Evolutionary conservation across 2,888 invertebrate genomes (phyloP), one percentile per base, ranked within the genome.

Genomic region (Thymelicus sylvestris): DNA sequence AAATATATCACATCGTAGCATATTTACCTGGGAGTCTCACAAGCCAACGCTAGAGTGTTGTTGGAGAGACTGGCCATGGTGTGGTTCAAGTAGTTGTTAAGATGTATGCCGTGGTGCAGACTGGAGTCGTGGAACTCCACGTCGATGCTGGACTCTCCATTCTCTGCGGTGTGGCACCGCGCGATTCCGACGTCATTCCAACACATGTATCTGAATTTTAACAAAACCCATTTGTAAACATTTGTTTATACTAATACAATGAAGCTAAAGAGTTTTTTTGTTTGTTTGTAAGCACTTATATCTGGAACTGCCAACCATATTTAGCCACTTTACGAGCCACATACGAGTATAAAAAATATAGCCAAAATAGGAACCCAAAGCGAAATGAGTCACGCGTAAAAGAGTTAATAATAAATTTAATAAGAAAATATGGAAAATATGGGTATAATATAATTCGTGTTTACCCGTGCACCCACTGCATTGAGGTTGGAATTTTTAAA

Each of bases 181-280:
- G 99, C 96, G 75, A 99, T 96, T n/a, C 99, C 99, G 6, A 98
- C 95, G 67, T 97, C 96, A 83, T 99, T 99, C 98, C 98, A 99
- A 67, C 97, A 96, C 95, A 96, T 94, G 81, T 96, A 96, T 75
- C 95, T 94, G 7, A 7, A 24, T 10, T 8, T 12, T 12, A 12
- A 12, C 2, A 66, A 66, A 6, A 48, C 7, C 3, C 12, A 12
- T 15, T 8, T 7, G 5, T 61, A 60, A 15, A 57, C 13, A 59
- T n/a, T n/a, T 12, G n/a, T 0, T n/a, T 19, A 19, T 19, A 19
- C 19, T 19, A 19, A 19, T 19, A 19, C 19, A 19, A 19, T 19
- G 19, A 19, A 19, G 19, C 19, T 19, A 19, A 19, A 19, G 19
- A n/a, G 19, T 19, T 19, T 19, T 19, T 19, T 19, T 19, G 19